A percentile compares a stretch with the other conserved stretches of the same genome.
Evolutionary conservation across 2,888 invertebrate genomes (phyloP).

Genomic region (Cancer borealis): DNA sequence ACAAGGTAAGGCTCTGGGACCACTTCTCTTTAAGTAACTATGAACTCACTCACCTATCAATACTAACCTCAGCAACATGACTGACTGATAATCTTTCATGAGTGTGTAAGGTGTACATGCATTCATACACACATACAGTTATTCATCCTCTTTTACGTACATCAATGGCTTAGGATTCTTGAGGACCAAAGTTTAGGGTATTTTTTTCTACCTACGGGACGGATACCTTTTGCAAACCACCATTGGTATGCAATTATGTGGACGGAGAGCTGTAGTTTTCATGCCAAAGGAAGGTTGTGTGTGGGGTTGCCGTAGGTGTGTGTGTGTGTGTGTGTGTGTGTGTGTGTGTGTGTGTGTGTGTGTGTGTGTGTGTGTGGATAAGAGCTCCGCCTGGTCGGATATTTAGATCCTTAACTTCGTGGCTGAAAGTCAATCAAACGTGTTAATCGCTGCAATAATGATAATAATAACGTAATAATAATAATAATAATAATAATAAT

Average conservation of each 20-base stretch:
- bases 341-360: background rate
- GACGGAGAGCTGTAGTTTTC: background rate
- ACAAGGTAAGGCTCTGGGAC: background rate
- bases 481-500: background rate
- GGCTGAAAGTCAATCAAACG: no score
- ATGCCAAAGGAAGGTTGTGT: background rate
- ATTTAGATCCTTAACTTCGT: background rate
- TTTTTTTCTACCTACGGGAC: background rate
- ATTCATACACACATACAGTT: conserved; percentile 37
- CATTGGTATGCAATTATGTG: background rate
- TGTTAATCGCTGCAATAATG: no score
- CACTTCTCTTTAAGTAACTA: background rate
- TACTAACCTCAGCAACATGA: background rate
- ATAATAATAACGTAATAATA: no score
- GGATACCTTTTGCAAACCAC: background rate
- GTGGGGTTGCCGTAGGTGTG: no score
- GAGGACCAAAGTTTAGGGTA: background rate
- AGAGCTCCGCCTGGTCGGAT: background rate
- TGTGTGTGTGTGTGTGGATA: background rate
- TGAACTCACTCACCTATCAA: background rate
- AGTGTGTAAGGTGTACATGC: background rate
- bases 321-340: background rate
- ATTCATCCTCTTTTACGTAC: background rate
- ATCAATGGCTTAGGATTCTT: background rate
- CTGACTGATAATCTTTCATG: background rate